Evolutionary conservation across 2,888 invertebrate species (phyloP).

Genomic region (Sphaerophoria taeniata): DNA sequence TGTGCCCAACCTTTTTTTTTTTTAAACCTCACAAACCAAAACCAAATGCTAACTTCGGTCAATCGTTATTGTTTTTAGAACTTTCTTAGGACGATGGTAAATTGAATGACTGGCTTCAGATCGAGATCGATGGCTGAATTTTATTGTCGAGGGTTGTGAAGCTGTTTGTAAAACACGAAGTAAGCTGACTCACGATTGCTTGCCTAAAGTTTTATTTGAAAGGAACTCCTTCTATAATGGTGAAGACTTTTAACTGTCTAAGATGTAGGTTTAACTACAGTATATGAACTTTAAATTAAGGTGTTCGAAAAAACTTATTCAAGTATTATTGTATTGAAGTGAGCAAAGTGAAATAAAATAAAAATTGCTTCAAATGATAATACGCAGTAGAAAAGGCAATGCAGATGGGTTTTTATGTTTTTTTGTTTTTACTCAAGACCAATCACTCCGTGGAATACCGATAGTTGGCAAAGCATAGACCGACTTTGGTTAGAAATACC

Average conservation of each 20-base stretch:
- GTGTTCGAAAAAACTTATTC: too few species aligned
- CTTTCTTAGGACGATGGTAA: not conserved
- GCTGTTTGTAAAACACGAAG: too few species aligned
- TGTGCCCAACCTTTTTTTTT: conserved; percentile 50
- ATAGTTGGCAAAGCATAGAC: conserved; percentile 50
- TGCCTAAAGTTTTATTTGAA: too few species aligned
- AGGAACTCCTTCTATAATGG: too few species aligned
- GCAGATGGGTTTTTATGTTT: conserved; percentile 34
- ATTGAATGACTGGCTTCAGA: too few species aligned
- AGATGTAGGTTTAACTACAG: too few species aligned
- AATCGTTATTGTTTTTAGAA: conserved; percentile 41
- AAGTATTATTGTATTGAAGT: not conserved
- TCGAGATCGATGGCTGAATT: too few species aligned
- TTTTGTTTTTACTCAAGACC: conserved; percentile 44
- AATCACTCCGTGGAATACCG: conserved; percentile 34
- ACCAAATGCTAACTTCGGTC: not conserved
- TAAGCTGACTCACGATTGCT: too few species aligned
- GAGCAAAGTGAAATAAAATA: conserved; percentile 40
- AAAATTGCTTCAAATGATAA: conserved; percentile 35
- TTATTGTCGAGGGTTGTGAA: too few species aligned
- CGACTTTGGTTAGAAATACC: not conserved
- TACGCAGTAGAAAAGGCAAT: conserved; percentile 13
- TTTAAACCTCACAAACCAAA: not conserved
- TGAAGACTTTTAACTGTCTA: too few species aligned
- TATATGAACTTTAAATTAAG: too few species aligned